Conservation (phyloP, 2,113 vertebrate species). For the Lanius collurio region DNA sequence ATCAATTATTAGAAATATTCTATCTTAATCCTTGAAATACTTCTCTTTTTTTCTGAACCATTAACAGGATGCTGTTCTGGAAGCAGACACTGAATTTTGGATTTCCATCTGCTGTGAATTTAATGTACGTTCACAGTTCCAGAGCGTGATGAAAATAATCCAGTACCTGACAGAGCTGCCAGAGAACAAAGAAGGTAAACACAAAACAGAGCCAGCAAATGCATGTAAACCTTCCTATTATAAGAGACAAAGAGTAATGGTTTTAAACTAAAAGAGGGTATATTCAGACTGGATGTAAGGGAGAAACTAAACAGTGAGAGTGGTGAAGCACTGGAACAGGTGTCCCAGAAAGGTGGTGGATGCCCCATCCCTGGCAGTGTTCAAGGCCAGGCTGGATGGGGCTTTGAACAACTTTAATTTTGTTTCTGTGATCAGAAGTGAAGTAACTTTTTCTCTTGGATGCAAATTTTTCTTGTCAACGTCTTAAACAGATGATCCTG, state of each 20-base stretch:
- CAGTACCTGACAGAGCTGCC: constrained; percentile 86
- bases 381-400: background rate
- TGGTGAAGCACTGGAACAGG: background rate
- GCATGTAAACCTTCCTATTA: background rate
- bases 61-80: constrained; percentile 84
- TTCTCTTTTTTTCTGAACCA: background rate
- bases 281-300: background rate
- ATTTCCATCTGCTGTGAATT: constrained; percentile 88
- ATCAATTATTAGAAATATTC: background rate
- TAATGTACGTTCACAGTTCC: constrained; percentile 78
- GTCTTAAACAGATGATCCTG: constrained; percentile 64
- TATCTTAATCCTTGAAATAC: background rate
- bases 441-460: background rate
- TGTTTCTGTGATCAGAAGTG: background rate
- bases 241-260: background rate
- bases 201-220: background rate
- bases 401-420: background rate
- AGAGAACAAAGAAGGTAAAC: constrained; percentile 87
- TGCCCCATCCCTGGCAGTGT: background rate
- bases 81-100: constrained; percentile 92
- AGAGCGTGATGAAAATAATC: constrained; percentile 82
- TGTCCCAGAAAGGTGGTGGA: background rate
- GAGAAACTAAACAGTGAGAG: background rate
- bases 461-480: background rate
- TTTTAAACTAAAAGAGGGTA: background rate